A percentile compares a stretch with the other conserved stretches of the same genome.
Evolutionary conservation across 2,797 vertebrate genomes (phyloP).

Genomic region (Cyprinodon diabolis): DNA sequence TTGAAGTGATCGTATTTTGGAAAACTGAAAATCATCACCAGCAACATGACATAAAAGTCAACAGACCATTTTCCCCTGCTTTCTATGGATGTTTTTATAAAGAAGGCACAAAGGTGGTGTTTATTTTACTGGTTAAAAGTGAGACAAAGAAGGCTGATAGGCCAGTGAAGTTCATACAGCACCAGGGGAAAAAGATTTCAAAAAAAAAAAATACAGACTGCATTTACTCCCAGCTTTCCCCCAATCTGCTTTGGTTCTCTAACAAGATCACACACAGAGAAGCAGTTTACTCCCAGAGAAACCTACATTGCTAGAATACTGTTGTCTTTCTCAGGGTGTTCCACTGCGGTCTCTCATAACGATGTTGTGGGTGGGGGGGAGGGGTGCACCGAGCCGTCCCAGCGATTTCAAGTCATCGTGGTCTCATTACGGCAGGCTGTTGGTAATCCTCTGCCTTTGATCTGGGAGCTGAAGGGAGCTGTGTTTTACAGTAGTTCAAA

Average conservation of each 20-base stretch:
- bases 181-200: not conserved
- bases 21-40: not conserved
- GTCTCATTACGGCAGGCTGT: constrained; percentile 76
- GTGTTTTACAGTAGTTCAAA: constrained; percentile 70
- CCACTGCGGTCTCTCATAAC: constrained; percentile 39
- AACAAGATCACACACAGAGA: constrained; percentile 23
- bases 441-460: constrained; percentile 76
- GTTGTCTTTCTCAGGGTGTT: constrained; percentile 70
- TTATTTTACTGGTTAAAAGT: not conserved
- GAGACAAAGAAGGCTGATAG: not conserved
- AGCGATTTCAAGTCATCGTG: constrained; percentile 62
- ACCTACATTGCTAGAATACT: constrained; percentile 75
- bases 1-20: too few relatives aligned
- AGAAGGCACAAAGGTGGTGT: not conserved
- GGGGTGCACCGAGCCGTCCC: constrained; percentile 43
- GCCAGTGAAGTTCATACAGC: not conserved
- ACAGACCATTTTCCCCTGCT: not conserved
- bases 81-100: not conserved
- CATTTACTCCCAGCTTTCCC: not conserved
- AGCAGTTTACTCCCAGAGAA: constrained; percentile 59
- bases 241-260: not conserved
- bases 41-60: not conserved
- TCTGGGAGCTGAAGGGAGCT: constrained; percentile 67
- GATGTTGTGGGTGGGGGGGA: constrained; percentile 45
- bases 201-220: not conserved